A percentile compares a stretch with the other conserved stretches of the same genome.
phyloP scores from a whole-genome alignment of 1,140 invertebrate species.

The Centruroides sculpturatus region DNA sequence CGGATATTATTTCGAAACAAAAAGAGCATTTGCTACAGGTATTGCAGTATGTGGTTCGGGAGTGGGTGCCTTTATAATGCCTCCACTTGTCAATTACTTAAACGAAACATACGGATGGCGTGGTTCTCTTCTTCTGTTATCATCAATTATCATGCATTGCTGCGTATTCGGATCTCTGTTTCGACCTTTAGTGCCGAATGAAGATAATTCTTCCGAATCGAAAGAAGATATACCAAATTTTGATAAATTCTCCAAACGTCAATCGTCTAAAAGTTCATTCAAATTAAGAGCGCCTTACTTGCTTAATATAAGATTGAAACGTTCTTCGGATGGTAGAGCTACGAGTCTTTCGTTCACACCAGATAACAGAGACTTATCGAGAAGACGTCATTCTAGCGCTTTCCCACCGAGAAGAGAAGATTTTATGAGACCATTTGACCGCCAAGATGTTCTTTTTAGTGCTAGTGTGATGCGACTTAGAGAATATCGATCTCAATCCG shows the following conservation, averaged over 20 bases:
- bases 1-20: conserved; percentile 84
- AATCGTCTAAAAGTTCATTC: too few relatives aligned
- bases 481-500: conserved; percentile 26
- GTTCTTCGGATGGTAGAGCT: too few relatives aligned
- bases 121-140: conserved; percentile 56
- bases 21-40: conserved; percentile 74
- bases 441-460: conserved; percentile 33
- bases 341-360: too few relatives aligned
- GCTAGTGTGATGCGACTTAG: conserved; percentile 29
- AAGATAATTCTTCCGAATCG: not conserved
- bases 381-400: too few relatives aligned
- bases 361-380: too few relatives aligned
- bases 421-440: conserved; percentile 24
- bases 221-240: too few relatives aligned
- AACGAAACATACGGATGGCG: conserved; percentile 35
- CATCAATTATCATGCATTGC: conserved; percentile 64
- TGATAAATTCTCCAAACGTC: too few relatives aligned
- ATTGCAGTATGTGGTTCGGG: conserved; percentile 91
- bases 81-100: conserved; percentile 51
- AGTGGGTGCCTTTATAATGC: conserved; percentile 67
- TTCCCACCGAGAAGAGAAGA: not conserved
- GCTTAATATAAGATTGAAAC: too few relatives aligned
- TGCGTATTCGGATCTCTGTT: conserved; percentile 71
- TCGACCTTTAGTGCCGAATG: conserved; percentile 32
- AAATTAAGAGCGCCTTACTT: too few relatives aligned